Evolutionary conservation across 1,140 invertebrate genomes (phyloP).

Genomic region (Piezodorus guildinii): DNA sequence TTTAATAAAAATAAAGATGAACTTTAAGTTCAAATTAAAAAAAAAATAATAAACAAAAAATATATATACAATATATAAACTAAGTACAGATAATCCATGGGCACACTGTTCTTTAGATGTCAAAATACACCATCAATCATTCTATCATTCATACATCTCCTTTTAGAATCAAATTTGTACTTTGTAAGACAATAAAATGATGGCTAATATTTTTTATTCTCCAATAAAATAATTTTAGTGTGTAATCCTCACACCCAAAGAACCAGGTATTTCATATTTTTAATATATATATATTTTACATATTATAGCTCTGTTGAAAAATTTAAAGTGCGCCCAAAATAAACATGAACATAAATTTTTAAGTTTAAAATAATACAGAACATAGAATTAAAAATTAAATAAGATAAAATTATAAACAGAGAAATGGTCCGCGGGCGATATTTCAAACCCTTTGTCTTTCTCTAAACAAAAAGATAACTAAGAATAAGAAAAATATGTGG

Average conservation of each 20-base stretch:
- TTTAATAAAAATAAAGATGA: conserved; percentile 19
- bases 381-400: conserved; percentile 5
- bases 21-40: conserved; percentile 20
- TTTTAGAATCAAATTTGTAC: neutral
- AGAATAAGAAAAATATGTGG: conserved; percentile 8
- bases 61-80: conserved; percentile 6
- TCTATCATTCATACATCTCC: conserved; percentile 5
- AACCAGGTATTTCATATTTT: conserved; percentile 4
- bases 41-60: neutral
- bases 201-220: neutral
- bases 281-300: neutral
- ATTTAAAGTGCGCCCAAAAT: conserved; percentile 24
- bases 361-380: conserved; percentile 12
- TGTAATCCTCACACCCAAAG: conserved; percentile 8
- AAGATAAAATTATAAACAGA: conserved; percentile 11
- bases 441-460: conserved; percentile 5
- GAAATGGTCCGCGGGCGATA: conserved; percentile 3
- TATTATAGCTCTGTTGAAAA: neutral
- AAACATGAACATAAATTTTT: conserved; percentile 9
- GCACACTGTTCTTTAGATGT: conserved; percentile 24
- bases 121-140: conserved; percentile 13
- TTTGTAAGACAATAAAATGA: conserved; percentile 3
- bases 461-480: conserved; percentile 10
- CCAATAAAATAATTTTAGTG: neutral
- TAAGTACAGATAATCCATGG: conserved; percentile 19